phyloP scores from a whole-genome alignment of 2,797 vertebrate species.

The Leptoclinus maculatus region DNA sequence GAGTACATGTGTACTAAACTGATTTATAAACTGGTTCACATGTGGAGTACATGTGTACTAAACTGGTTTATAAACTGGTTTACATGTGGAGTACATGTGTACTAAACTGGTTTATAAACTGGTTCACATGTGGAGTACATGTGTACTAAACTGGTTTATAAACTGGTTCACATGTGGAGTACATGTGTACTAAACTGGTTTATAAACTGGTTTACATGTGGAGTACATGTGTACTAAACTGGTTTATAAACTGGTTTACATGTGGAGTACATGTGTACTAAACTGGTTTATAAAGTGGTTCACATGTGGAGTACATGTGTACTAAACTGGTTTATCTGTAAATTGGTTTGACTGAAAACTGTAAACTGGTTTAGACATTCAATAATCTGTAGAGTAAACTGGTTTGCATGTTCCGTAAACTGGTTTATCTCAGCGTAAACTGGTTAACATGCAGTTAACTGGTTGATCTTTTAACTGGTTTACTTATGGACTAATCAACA shows the following conservation, averaged over 20 bases:
- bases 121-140: no score
- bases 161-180: not conserved
- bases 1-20: not conserved
- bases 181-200: not conserved
- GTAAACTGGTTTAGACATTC: not conserved
- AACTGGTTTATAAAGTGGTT: no score
- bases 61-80: no score
- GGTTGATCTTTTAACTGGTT: no score
- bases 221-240: no score
- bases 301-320: not conserved
- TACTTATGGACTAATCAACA: no score
- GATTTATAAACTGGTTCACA: not conserved
- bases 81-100: no score
- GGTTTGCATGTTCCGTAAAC: not conserved
- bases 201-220: no score
- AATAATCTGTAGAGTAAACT: not conserved
- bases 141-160: not conserved
- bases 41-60: not conserved
- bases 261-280: not conserved
- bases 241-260: not conserved
- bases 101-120: no score
- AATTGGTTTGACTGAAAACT: not conserved
- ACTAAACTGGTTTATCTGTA: not conserved
- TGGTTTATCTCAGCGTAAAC: no score
- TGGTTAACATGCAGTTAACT: no score